Conservation (phyloP, 2,113 vertebrate genomes). For the Crotalus helleri region DNA sequence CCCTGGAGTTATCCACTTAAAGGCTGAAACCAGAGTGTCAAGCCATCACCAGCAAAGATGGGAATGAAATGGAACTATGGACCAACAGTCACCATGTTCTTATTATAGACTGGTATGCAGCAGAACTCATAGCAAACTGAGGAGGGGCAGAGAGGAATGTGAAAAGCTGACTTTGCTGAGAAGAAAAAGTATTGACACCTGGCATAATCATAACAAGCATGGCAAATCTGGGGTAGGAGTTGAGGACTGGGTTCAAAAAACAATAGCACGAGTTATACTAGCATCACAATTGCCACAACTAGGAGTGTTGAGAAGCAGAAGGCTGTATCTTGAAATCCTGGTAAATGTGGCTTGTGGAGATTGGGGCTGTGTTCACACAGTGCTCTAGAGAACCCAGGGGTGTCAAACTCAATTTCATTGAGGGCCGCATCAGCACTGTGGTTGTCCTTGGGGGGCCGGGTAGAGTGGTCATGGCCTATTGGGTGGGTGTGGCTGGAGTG, state of each 20-base stretch:
- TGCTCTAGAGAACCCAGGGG: background rate
- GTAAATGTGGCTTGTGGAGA: background rate
- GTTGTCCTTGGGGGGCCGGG: too few relatives aligned
- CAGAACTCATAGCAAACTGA: background rate
- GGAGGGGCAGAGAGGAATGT: constrained; percentile 32
- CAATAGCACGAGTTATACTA: background rate
- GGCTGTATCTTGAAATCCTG: background rate
- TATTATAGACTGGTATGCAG: constrained; percentile 25
- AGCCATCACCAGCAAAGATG: constrained; percentile 6
- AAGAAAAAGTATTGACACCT: constrained; percentile 1
- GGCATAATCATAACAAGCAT: background rate
- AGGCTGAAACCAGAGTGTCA: background rate
- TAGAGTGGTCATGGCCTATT: too few relatives aligned
- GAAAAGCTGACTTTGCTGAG: background rate
- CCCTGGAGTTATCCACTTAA: background rate
- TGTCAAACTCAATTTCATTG: too few relatives aligned
- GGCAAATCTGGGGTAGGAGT: background rate
- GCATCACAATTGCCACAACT: background rate
- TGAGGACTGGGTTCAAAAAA: background rate
- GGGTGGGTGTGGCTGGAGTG: too few relatives aligned
- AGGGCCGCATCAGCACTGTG: too few relatives aligned
- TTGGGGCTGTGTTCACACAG: background rate
- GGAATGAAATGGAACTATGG: background rate
- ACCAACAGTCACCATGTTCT: constrained; percentile 4
- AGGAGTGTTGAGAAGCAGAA: background rate